Conservation (phyloP, 2,797 vertebrate species). For the Vireo griseus region DNA sequence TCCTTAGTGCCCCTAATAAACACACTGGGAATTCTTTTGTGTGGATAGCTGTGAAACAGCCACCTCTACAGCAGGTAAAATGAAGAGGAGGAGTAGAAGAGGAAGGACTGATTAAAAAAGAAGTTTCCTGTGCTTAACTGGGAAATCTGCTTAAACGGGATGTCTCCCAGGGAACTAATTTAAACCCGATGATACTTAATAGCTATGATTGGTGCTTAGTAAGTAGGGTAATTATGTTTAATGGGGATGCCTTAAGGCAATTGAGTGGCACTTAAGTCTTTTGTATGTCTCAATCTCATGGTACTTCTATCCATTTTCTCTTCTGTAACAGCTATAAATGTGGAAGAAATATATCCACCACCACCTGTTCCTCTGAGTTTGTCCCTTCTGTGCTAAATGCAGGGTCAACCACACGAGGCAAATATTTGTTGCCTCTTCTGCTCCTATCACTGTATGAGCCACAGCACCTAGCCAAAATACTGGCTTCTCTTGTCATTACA, state of each 20-base stretch:
- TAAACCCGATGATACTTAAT: constrained; percentile 66
- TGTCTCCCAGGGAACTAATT: constrained; percentile 67
- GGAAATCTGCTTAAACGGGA: constrained; percentile 46
- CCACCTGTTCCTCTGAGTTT: constrained; percentile 25
- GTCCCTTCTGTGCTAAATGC: constrained; percentile 22
- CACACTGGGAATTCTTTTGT: neutral
- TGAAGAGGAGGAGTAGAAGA: neutral
- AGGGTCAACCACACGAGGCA: neutral
- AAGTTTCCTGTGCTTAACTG: constrained; percentile 60
- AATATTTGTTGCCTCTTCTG: neutral
- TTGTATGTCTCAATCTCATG: constrained; percentile 62
- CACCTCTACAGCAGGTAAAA: constrained; percentile 1
- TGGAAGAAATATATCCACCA: neutral
- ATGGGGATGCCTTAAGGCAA: constrained; percentile 66
- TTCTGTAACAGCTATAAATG: constrained; percentile 17
- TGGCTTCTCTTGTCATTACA: neutral
- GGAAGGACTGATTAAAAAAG: constrained; percentile 16
- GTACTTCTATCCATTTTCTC: constrained; percentile 55
- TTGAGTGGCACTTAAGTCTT: constrained; percentile 69
- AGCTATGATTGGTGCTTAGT: constrained; percentile 66
- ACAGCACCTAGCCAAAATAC: constrained; percentile 18
- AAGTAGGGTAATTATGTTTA: constrained; percentile 70
- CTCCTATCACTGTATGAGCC: neutral
- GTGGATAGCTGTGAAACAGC: neutral
- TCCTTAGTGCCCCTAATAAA: neutral